Conservation (phyloP, 2,888 invertebrate species). For the Lasioglossum malachurum region DNA sequence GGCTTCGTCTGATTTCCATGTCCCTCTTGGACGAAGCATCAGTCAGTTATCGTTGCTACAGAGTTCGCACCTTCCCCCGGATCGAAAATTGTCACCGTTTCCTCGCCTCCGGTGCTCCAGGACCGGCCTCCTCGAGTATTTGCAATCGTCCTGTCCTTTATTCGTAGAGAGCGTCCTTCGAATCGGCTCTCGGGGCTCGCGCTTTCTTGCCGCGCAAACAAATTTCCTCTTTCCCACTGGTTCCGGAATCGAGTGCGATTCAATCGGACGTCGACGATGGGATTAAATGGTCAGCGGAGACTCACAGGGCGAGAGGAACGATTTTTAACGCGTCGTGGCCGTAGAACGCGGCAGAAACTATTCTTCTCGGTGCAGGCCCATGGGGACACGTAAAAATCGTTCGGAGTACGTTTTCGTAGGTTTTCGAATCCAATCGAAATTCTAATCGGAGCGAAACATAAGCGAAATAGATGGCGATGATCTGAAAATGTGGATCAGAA, state of each 20-base stretch:
- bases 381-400: not conserved
- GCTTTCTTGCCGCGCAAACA: slow-evolving; percentile 47
- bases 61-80: not conserved
- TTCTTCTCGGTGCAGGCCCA: not conserved
- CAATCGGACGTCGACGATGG: slow-evolving; percentile 9
- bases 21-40: not conserved
- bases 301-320: not conserved
- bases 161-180: slow-evolving; percentile 21
- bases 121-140: slow-evolving; percentile 1
- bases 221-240: slow-evolving; percentile 44
- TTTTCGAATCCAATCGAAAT: not conserved
- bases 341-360: not conserved
- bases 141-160: slow-evolving; percentile 40
- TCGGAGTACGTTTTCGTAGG: not conserved
- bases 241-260: slow-evolving; percentile 19
- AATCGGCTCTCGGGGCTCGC: slow-evolving; percentile 32
- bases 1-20: not conserved
- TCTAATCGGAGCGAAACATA: not conserved
- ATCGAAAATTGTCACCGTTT: slow-evolving; percentile 25
- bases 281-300: slow-evolving; percentile 26
- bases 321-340: not conserved
- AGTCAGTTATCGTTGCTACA: not conserved
- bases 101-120: slow-evolving; percentile 13
- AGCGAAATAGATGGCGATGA: not conserved
- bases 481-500: not conserved